These are phyloP conservation scores for human DNA, from an alignment of 2,113 vertebrate genomes.

Conservation along the genomic window GRCh38 chr9:35406001-35406500, in stretches of 20 bases:
- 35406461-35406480: background rate
- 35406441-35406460: background rate
- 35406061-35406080: background rate
- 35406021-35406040: slow-evolving; percentile 12
- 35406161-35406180: background rate
- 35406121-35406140: background rate
- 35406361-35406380: background rate
- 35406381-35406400: background rate
- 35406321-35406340: background rate
- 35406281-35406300: background rate
- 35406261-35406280: background rate
- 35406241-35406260: background rate
- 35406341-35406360: background rate
- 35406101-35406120: background rate
- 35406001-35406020: slow-evolving; percentile 21
- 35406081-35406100: slow-evolving; percentile 41
- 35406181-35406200: background rate
- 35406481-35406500: background rate
- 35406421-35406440: background rate
- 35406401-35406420: background rate
- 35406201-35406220: background rate
- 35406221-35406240: background rate
- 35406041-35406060: background rate
- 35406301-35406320: background rate
- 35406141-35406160: background rate